Conservation (phyloP, 1,140 invertebrate genomes). For the Steinernema khuongi region DNA sequence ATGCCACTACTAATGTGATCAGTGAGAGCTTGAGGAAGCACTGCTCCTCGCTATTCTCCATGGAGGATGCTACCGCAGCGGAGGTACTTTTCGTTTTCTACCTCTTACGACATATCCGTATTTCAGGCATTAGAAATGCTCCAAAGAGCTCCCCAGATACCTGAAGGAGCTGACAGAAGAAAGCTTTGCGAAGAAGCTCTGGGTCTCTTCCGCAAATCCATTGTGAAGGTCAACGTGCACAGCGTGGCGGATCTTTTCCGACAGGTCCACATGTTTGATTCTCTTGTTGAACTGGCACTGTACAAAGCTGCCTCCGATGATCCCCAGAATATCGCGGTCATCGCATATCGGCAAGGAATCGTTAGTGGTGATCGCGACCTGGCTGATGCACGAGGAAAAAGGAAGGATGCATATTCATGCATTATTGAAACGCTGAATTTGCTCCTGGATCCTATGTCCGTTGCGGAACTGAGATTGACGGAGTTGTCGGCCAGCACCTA, state of each 20-base stretch:
- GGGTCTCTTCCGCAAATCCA: background rate
- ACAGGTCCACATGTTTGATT: background rate
- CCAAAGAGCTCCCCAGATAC: background rate
- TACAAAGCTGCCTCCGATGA: background rate
- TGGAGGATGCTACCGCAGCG: slow-evolving; percentile 1
- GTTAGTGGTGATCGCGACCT: background rate
- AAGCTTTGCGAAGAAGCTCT: background rate
- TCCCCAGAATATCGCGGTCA: background rate
- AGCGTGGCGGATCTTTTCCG: background rate
- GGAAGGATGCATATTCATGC: background rate
- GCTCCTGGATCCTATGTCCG: background rate
- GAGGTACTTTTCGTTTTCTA: background rate
- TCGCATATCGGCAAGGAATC: background rate
- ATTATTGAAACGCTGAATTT: background rate
- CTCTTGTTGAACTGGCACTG: background rate
- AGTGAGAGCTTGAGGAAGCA: background rate
- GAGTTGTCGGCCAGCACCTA: background rate
- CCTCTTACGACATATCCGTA: background rate
- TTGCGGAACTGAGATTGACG: background rate
- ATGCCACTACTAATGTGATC: background rate
- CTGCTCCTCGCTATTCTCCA: background rate
- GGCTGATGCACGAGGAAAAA: background rate
- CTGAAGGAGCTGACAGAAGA: background rate
- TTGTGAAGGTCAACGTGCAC: background rate
- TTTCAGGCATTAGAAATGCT: background rate